These are phyloP conservation scores for Xiphorhynchus elegans DNA, from an alignment of 2,113 vertebrate species.

Conservation along the genomic window DNA sequence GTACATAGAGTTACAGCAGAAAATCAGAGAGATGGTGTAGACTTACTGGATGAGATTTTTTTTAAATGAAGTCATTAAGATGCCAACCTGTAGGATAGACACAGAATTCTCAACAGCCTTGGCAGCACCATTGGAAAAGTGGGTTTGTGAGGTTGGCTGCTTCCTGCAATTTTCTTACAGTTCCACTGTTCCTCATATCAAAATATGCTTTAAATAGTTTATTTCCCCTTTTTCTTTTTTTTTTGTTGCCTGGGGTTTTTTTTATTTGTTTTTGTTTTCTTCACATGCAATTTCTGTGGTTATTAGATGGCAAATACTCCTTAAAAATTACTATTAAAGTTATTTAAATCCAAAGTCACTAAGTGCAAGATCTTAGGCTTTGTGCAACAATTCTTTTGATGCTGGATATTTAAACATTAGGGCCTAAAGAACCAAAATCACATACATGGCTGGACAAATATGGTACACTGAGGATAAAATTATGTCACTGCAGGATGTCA, in stretches of 20 bases:
- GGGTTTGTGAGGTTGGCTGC: not conserved
- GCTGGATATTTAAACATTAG: not conserved
- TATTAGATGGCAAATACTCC: not conserved
- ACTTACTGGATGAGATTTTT: not conserved
- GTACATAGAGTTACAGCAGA: not conserved
- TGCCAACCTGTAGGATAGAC: not conserved
- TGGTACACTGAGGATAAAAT: not conserved
- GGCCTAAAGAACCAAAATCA: not conserved
- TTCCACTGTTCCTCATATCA: not conserved
- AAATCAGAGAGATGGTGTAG: not conserved
- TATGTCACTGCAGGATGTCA: not conserved
- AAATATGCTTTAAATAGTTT: not conserved
- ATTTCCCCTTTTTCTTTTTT: not conserved
- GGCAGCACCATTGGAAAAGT: not conserved
- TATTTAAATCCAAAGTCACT: not conserved
- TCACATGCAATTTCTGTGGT: not conserved
- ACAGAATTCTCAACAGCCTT: not conserved
- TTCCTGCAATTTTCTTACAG: not conserved
- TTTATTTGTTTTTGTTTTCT: not conserved
- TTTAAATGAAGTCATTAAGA: rapidly evolving
- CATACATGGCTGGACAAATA: not conserved
- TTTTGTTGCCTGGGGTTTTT: not conserved
- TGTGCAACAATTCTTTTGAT: not conserved
- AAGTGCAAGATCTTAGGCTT: not conserved
- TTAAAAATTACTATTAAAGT: no score